phyloP scores from a whole-genome alignment of 2,888 invertebrate species.

The Synanthedon formicaeformis region DNA sequence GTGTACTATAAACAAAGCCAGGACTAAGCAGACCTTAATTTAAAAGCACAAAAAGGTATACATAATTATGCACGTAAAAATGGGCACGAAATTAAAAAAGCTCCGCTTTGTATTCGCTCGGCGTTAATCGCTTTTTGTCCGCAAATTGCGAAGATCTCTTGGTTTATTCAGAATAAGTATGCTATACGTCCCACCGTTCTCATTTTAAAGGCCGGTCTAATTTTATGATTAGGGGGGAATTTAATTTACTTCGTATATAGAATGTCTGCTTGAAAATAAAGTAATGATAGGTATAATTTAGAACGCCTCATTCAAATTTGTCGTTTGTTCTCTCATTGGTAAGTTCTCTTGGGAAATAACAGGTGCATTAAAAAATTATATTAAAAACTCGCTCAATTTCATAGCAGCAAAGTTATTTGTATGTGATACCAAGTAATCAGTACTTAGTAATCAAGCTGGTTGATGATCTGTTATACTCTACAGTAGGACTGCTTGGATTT shows the following conservation, averaged over 20 bases:
- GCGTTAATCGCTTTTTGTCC: conserved; percentile 35
- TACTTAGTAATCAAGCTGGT: too few relatives aligned
- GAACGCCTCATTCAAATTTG: too few relatives aligned
- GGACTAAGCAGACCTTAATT: background rate
- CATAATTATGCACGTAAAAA: background rate
- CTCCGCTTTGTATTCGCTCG: conserved; percentile 38
- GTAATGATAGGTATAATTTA: too few relatives aligned
- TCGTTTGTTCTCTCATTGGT: too few relatives aligned
- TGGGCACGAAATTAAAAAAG: conserved; percentile 26
- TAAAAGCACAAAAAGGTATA: conserved; percentile 12
- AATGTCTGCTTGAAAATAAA: background rate
- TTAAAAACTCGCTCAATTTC: too few relatives aligned
- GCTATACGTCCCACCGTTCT: conserved; percentile 8
- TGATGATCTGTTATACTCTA: too few relatives aligned
- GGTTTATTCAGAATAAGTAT: conserved; percentile 20
- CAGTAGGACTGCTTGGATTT: too few relatives aligned
- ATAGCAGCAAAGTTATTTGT: too few relatives aligned
- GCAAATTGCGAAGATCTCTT: conserved; percentile 25
- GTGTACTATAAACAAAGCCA: background rate
- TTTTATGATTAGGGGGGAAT: background rate
- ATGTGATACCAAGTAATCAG: too few relatives aligned
- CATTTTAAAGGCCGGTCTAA: background rate
- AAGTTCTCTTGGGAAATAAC: too few relatives aligned
- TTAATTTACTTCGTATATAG: background rate
- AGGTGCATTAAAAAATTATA: too few relatives aligned